These are phyloP conservation scores for Merodon equestris DNA, from an alignment of 2,888 invertebrate genomes.

Conservation along the genomic window DNA sequence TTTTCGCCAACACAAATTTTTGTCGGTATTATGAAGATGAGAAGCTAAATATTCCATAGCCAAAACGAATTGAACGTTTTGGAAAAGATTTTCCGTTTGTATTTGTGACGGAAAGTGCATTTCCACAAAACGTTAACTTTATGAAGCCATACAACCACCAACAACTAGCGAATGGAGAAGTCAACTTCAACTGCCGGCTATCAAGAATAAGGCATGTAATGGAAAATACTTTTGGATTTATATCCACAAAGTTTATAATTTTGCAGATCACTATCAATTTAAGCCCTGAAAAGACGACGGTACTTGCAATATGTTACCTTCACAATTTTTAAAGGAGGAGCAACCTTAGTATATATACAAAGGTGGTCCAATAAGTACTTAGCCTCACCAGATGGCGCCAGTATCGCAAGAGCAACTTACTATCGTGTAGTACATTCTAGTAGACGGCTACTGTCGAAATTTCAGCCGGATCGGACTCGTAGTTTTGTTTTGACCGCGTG, in stretches of 20 bases:
- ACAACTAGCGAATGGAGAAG: constrained; percentile 16
- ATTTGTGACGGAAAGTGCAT: constrained; percentile 53
- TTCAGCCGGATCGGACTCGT: too few species aligned
- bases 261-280: constrained; percentile 66
- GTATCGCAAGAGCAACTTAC: too few species aligned
- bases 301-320: constrained; percentile 17
- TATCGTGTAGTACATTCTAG: too few species aligned
- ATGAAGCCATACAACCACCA: constrained; percentile 44
- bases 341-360: neutral
- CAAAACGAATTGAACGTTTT: neutral
- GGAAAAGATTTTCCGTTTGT: constrained; percentile 29
- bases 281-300: constrained; percentile 8
- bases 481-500: too few species aligned
- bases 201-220: constrained; percentile 37
- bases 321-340: constrained; percentile 15
- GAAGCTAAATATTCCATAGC: constrained; percentile 33
- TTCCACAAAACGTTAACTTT: constrained; percentile 35
- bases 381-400: too few species aligned
- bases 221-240: constrained; percentile 65
- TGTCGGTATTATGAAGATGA: constrained; percentile 17
- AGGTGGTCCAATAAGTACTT: too few species aligned
- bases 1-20: constrained; percentile 35
- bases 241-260: constrained; percentile 70
- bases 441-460: too few species aligned
- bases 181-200: constrained; percentile 30